These are phyloP conservation scores for Epizoanthus ramosus DNA, from an alignment of 92 coral and sea anemone species.

Conservation along the genomic window DNA sequence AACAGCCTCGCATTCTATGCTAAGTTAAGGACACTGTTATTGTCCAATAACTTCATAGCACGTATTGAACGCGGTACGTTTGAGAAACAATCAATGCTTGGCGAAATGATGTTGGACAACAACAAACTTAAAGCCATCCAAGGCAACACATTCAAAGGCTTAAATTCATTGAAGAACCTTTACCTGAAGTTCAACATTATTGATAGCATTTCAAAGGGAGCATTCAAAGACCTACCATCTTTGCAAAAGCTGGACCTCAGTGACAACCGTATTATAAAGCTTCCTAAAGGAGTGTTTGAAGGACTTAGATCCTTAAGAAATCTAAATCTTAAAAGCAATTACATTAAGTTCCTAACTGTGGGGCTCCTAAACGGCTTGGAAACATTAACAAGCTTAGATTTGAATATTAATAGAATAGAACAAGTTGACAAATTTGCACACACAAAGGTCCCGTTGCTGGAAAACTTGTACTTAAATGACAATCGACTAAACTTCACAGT, in stretches of 20 bases:
- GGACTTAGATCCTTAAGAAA: background rate
- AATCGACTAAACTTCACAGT: background rate
- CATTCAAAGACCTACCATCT: background rate
- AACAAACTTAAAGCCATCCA: background rate
- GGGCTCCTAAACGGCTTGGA: conserved; percentile 16
- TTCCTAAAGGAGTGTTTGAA: conserved; percentile 14
- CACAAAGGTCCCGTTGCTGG: background rate
- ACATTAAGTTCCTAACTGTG: conserved; percentile 18
- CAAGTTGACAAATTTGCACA: background rate
- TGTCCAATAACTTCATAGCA: background rate
- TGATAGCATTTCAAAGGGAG: background rate
- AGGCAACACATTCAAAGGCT: background rate
- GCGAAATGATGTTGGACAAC: background rate
- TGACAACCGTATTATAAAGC: background rate
- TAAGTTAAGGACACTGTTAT: background rate
- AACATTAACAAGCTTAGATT: background rate
- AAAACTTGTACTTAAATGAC: conserved; percentile 25
- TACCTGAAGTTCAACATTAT: conserved; percentile 7
- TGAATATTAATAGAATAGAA: background rate
- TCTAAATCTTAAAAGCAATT: conserved; percentile 26
- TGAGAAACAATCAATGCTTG: background rate
- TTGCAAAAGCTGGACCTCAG: conserved; percentile 3
- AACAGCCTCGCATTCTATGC: background rate
- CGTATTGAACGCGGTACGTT: conserved; percentile 9
- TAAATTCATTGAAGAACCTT: conserved; percentile 6